phyloP scores from a whole-genome alignment of 2,888 invertebrate species.

The Eilema caniola region DNA sequence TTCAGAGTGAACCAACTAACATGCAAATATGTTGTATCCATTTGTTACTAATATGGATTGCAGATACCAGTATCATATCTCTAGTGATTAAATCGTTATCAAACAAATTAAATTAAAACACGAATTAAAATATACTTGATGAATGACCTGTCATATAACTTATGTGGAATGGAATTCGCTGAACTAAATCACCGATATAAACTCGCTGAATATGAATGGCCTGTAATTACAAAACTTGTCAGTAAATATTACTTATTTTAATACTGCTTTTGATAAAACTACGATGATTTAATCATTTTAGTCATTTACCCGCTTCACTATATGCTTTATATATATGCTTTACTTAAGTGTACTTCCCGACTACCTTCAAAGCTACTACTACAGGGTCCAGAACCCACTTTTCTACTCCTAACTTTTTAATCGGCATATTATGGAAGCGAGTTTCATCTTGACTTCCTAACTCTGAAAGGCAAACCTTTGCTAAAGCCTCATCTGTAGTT shows the following conservation, averaged over 20 bases:
- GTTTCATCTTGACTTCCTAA: too few relatives aligned
- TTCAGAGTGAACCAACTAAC: too few relatives aligned
- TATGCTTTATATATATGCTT: too few relatives aligned
- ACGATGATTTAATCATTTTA: not conserved
- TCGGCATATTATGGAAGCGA: too few relatives aligned
- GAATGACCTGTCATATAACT: constrained; percentile 4
- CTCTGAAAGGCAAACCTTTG: too few relatives aligned
- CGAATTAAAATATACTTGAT: not conserved
- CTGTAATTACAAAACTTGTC: not conserved
- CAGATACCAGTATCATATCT: not conserved
- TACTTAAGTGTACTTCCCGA: too few relatives aligned
- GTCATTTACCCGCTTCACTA: too few relatives aligned
- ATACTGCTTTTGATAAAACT: not conserved
- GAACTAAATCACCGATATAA: not conserved
- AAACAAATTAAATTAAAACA: not conserved
- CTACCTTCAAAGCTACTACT: too few relatives aligned
- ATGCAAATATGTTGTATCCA: too few relatives aligned
- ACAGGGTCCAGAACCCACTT: too few relatives aligned
- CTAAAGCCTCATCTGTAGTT: too few relatives aligned
- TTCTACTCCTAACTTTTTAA: too few relatives aligned
- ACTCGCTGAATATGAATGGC: not conserved
- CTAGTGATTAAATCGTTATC: not conserved
- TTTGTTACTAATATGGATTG: not conserved
- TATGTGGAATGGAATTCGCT: not conserved
- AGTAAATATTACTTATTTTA: not conserved